Evolutionary conservation across 2,113 vertebrate genomes (phyloP).

Genomic region (Elephas maximus): DNA sequence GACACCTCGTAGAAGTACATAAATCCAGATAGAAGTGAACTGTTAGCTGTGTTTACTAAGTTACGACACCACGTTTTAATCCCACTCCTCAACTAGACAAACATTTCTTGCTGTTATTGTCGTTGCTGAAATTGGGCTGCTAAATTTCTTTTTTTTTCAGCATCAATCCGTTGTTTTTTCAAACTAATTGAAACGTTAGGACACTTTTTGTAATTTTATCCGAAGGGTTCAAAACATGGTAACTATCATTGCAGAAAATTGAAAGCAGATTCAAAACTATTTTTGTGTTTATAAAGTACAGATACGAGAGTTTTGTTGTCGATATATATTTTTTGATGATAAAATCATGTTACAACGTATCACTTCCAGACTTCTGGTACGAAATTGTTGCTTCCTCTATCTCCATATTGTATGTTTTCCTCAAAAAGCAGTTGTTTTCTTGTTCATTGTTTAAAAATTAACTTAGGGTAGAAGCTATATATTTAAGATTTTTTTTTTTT

Average conservation of each 20-base stretch:
- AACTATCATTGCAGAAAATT: not conserved
- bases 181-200: not conserved
- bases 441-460: not conserved
- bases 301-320: not conserved
- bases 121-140: not conserved
- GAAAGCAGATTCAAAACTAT: not conserved
- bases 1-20: not conserved
- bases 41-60: not conserved
- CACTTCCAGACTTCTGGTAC: not conserved
- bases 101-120: not conserved
- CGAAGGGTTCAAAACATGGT: not conserved
- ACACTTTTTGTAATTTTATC: not conserved
- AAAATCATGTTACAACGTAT: not conserved
- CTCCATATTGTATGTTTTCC: not conserved
- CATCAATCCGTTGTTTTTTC: not conserved
- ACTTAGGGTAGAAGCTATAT: not conserved
- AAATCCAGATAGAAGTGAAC: not conserved
- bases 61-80: not conserved
- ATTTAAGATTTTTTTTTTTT: not conserved
- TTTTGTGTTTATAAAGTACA: not conserved
- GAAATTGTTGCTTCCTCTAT: not conserved
- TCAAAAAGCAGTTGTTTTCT: not conserved
- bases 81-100: not conserved
- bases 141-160: not conserved
- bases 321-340: not conserved